These are phyloP conservation scores for Drosophila parabipectinata DNA, from an alignment of 1,140 invertebrate genomes.

Conservation along the genomic window DNA sequence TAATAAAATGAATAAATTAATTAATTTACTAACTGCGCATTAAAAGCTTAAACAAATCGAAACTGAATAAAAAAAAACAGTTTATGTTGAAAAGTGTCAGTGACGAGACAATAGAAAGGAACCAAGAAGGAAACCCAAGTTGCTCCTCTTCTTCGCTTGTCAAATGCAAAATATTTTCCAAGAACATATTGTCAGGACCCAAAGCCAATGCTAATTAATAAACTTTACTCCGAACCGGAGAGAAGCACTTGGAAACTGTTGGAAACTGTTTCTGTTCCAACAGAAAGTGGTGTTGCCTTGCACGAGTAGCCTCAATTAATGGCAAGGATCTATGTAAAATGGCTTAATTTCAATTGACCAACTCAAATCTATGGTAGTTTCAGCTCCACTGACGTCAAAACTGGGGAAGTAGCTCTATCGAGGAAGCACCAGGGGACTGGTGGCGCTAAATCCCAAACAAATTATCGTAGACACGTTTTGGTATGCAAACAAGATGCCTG, in stretches of 20 bases:
- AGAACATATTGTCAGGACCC: conserved; percentile 12
- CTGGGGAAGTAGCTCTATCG: neutral
- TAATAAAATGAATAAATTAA: neutral
- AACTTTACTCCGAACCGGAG: conserved; percentile 38
- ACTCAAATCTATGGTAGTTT: conserved; percentile 28
- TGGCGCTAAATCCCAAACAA: conserved; percentile 58
- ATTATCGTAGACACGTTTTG: conserved; percentile 67
- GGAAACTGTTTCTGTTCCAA: conserved; percentile 10
- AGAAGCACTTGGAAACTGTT: conserved; percentile 23
- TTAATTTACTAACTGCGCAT: neutral
- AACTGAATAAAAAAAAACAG: neutral
- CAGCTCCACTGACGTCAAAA: conserved; percentile 34
- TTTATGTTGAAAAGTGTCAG: neutral
- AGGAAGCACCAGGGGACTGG: conserved; percentile 6
- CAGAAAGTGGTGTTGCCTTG: conserved; percentile 22
- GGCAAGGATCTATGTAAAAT: conserved; percentile 55
- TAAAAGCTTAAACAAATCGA: neutral
- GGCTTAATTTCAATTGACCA: conserved; percentile 65
- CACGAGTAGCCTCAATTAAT: conserved; percentile 63
- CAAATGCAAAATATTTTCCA: neutral
- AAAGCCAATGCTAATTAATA: conserved; percentile 64
- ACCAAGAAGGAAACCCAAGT: neutral
- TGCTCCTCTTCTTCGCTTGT: neutral
- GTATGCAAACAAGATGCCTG: conserved; percentile 33
- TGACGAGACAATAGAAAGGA: neutral